Conservation (phyloP, 92 coral and sea anemone species). For the Zoanthus sansibaricus region DNA sequence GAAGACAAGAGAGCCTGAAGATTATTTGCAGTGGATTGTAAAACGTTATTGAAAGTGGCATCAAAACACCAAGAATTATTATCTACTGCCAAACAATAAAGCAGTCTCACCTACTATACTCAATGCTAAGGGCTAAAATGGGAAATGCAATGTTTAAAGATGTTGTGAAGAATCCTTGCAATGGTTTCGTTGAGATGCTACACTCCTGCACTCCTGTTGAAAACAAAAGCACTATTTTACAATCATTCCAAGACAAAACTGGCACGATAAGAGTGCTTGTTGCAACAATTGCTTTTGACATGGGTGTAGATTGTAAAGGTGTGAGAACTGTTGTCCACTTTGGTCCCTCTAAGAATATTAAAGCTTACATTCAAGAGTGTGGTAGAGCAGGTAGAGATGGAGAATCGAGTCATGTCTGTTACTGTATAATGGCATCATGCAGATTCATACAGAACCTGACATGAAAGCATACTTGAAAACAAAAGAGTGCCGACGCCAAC, state of each 20-base stretch:
- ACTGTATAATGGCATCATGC: constrained; percentile 47
- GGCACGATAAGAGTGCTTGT: constrained; percentile 45
- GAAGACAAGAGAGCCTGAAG: neutral
- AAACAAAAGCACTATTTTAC: constrained; percentile 52
- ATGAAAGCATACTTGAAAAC: constrained; percentile 59
- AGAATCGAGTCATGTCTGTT: constrained; percentile 57
- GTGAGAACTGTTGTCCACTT: constrained; percentile 66
- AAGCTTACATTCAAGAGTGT: constrained; percentile 69
- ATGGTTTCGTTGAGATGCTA: constrained; percentile 37
- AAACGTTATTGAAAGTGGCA: neutral
- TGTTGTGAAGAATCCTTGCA: constrained; percentile 4
- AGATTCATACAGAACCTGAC: constrained; percentile 53
- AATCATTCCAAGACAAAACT: constrained; percentile 46
- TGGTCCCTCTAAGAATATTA: constrained; percentile 74
- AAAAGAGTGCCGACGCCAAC: constrained; percentile 53
- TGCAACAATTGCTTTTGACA: constrained; percentile 78
- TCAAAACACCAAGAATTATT: neutral
- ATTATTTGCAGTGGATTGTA: neutral
- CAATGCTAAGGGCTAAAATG: neutral
- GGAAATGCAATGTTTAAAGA: constrained; percentile 6
- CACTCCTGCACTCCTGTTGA: constrained; percentile 32
- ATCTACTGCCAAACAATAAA: constrained; percentile 18
- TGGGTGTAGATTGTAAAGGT: constrained; percentile 71
- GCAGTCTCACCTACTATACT: neutral
- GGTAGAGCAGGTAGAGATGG: constrained; percentile 81